Conservation (phyloP, 2,888 invertebrate species). For the Drosophila quinaria region DNA sequence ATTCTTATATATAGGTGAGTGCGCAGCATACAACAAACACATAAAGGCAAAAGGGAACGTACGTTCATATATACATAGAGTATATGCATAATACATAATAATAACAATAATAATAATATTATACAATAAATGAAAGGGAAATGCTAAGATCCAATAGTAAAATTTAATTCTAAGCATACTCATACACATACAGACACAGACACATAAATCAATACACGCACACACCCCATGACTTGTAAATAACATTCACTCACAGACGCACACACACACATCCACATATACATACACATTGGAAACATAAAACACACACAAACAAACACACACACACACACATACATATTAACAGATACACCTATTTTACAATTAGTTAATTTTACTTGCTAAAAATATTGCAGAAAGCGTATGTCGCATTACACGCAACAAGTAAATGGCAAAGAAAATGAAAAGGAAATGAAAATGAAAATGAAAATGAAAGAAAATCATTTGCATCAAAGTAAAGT, state of each 20-base stretch:
- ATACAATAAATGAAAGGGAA: conserved; percentile 41
- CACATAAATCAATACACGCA: conserved; percentile 18
- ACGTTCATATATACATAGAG: conserved; percentile 30
- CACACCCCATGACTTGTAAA: conserved; percentile 55
- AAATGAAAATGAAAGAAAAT: conserved; percentile 51
- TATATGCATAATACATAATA: conserved; percentile 37
- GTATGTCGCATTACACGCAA: conserved; percentile 59
- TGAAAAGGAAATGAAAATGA: conserved; percentile 15
- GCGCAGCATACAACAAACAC: conserved; percentile 39
- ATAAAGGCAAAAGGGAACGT: conserved; percentile 21
- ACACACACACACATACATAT: conserved; percentile 35
- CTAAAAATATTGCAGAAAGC: conserved; percentile 48
- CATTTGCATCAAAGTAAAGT: conserved; percentile 72
- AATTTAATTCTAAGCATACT: conserved; percentile 52
- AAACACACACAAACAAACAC: no score
- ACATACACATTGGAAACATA: conserved; percentile 20
- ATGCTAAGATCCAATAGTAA: conserved; percentile 54
- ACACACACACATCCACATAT: conserved; percentile 19
- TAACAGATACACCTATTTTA: conserved; percentile 58
- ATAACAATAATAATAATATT: conserved; percentile 39
- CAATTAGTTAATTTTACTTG: conserved; percentile 71
- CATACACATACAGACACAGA: conserved; percentile 21
- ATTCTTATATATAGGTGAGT: conserved; percentile 43
- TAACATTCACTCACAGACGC: conserved; percentile 32
- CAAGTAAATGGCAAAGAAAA: conserved; percentile 61